Evolutionary conservation across 1,140 invertebrate genomes (phyloP), one percentile per base, ranked within the genome.

Genomic region (Pogonomyrmex barbatus): DNA sequence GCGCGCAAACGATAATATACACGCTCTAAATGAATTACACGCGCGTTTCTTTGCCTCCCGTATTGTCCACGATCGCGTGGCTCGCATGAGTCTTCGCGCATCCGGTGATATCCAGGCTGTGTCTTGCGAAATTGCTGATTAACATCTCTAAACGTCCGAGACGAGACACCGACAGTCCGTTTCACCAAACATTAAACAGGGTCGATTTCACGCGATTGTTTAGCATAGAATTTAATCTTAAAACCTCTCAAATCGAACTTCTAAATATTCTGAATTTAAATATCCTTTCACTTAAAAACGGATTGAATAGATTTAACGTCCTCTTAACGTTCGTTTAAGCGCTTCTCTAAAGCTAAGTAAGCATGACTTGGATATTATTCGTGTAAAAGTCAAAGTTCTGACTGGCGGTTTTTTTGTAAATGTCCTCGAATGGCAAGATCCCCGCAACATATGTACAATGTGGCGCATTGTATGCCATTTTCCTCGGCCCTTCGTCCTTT

Each of bases 21-120:
- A 89, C 85, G 85, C 88, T 47, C 65, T 63, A 89, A 88, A 89
- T 88, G 86, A 88, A 87, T 88, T 79, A 71, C 85, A 86, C 60
- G 45, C 68, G 56, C 68, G 71, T 78, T 70, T 52, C 83, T 85
- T 68, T 39, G 10, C 45, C 45, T 67, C 42, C 45, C 14, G 68
- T 68, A 73, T 71, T 82, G 79, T 56, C 62, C 54, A n/a, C 42
- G 87, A 76, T 89, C 87, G 68, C 82, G 58, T 77, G 83, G 73
- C 83, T 62, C 73, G 73, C 39, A 33, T 56, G 42, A 63, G 62
- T 52, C 67, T 71, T 14, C 45, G 54, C 30, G 50, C 82, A 85
- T 89, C 87, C 87, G 73, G 67, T 88, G 45, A 67, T 58, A 67
- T 10, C 50, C 71, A 73, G 36, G 24, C n/a, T 42, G 10, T 33